Conservation (phyloP, 2,113 vertebrate species). For the Tragelaphus scriptus region DNA sequence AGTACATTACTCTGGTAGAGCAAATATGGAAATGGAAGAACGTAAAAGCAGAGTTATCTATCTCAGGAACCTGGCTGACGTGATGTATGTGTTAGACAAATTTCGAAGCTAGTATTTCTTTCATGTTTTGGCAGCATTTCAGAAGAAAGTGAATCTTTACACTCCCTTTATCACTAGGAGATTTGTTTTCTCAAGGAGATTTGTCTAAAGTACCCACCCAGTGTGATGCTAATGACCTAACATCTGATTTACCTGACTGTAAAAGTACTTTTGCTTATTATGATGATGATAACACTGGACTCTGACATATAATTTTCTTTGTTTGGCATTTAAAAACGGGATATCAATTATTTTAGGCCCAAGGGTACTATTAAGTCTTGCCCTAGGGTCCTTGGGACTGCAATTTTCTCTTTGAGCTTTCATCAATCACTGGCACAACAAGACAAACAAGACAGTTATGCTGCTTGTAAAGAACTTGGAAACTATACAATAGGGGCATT, state of each 20-base stretch:
- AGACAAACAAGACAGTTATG: constrained; percentile 3
- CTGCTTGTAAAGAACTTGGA: not conserved
- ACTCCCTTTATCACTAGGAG: not conserved
- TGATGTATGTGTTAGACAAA: not conserved
- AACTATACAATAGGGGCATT: not conserved
- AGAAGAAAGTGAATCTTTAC: not conserved
- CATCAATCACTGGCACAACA: constrained; percentile 17
- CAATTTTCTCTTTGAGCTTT: constrained; percentile 21
- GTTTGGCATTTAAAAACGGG: constrained; percentile 12
- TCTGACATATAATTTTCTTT: constrained; percentile 2
- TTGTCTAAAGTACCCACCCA: not conserved
- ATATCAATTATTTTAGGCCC: constrained; percentile 33
- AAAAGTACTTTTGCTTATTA: constrained; percentile 5
- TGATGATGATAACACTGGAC: not conserved
- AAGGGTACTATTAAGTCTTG: not conserved
- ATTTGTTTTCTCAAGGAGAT: constrained; percentile 2
- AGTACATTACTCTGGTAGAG: not conserved
- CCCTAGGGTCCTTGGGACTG: not conserved
- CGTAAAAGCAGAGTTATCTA: not conserved
- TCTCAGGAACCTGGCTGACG: not conserved
- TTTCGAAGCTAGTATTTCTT: constrained; percentile 37
- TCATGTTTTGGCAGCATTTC: constrained; percentile 24
- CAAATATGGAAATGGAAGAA: not conserved
- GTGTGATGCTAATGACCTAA: not conserved
- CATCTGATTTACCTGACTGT: not conserved